Evolutionary conservation across 2,888 invertebrate genomes (phyloP).

Genomic region (Stramonita haemastoma): DNA sequence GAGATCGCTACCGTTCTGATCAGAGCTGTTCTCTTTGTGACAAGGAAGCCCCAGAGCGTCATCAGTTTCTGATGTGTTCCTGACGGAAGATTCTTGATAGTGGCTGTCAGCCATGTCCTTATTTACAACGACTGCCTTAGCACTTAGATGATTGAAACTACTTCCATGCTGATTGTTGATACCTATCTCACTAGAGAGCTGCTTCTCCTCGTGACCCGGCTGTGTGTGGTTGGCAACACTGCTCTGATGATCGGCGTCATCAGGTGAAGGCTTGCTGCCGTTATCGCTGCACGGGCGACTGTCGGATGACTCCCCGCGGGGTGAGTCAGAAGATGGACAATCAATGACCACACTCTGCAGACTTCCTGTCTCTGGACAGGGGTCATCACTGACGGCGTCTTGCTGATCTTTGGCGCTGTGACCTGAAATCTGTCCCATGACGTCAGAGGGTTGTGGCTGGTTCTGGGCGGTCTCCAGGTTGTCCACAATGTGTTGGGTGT

Average conservation of each 20-base stretch:
- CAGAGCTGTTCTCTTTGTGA: not conserved
- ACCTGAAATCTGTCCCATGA: too few species aligned
- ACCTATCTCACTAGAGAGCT: too few species aligned
- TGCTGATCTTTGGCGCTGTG: too few species aligned
- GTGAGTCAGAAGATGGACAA: not conserved
- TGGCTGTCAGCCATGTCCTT: too few species aligned
- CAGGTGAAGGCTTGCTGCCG: not conserved
- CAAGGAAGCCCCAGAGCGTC: too few species aligned
- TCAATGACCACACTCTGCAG: not conserved
- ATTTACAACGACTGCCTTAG: too few species aligned
- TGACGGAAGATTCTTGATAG: too few species aligned
- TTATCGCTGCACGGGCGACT: not conserved
- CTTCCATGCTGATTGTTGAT: too few species aligned
- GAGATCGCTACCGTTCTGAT: not conserved
- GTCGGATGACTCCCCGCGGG: not conserved
- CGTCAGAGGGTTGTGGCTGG: not conserved
- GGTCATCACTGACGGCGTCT: too few species aligned
- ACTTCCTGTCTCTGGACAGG: not conserved
- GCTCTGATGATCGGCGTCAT: not conserved
- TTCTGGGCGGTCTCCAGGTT: not conserved
- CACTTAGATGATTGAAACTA: too few species aligned
- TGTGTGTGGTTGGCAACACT: not conserved
- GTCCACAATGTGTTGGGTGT: not conserved
- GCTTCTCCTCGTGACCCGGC: too few species aligned
- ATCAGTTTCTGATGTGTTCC: too few species aligned